Evolutionary conservation across 1,140 invertebrate genomes (phyloP).

Genomic region (Lethrus apterus): DNA sequence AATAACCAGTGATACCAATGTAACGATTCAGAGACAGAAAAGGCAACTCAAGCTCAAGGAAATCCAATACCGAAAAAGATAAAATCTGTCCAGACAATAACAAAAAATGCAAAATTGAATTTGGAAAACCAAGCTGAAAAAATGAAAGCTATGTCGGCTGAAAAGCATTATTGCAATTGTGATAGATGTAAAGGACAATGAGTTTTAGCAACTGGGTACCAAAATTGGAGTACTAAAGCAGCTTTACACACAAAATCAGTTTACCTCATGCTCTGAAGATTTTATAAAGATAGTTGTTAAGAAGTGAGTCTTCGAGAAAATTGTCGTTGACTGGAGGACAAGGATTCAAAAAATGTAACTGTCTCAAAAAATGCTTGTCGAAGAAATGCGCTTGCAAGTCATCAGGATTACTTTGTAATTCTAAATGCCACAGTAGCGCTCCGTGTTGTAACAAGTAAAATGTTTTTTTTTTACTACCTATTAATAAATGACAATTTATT

Average conservation of each 20-base stretch:
- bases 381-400: slow-evolving; percentile 11
- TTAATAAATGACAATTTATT: too few relatives aligned
- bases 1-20: too few relatives aligned
- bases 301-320: slow-evolving; percentile 7
- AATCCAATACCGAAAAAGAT: too few relatives aligned
- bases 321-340: slow-evolving; percentile 5
- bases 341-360: slow-evolving; percentile 8
- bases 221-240: slow-evolving; percentile 13
- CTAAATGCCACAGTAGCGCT: slow-evolving; percentile 1
- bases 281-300: slow-evolving; percentile 12
- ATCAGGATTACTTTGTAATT: slow-evolving; percentile 1
- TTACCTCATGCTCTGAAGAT: slow-evolving; percentile 5
- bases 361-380: slow-evolving; percentile 6
- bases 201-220: slow-evolving; percentile 10
- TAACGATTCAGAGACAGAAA: too few relatives aligned
- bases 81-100: too few relatives aligned
- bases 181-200: slow-evolving; percentile 8
- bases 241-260: slow-evolving; percentile 15
- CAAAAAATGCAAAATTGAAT: too few relatives aligned
- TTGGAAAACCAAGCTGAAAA: slow-evolving; percentile 15
- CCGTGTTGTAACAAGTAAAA: too few relatives aligned
- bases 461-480: too few relatives aligned
- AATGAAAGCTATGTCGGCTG: slow-evolving; percentile 6
- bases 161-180: slow-evolving; percentile 12
- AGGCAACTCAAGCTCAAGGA: too few relatives aligned